Conservation (phyloP, 2,113 vertebrate genomes). For the Tinamus guttatus region DNA sequence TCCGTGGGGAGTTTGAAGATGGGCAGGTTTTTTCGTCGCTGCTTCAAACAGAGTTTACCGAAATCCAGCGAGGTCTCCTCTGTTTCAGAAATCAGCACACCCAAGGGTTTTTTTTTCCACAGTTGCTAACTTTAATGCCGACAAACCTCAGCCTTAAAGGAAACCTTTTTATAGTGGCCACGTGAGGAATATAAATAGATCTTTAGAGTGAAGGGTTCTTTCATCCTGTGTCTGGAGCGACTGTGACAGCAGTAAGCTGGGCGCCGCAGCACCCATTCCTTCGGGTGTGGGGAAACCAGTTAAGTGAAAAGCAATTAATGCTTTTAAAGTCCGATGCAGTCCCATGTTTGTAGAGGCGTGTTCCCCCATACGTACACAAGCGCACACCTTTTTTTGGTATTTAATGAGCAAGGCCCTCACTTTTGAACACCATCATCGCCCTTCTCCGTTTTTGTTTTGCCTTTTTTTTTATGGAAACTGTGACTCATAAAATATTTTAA, state of each 20-base stretch:
- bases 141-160: constrained; percentile 63
- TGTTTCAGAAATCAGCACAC: not conserved
- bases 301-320: constrained; percentile 32
- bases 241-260: constrained; percentile 1
- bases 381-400: not conserved
- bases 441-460: not conserved
- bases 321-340: not conserved
- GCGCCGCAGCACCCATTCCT: constrained; percentile 29
- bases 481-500: constrained; percentile 58
- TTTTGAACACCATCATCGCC: not conserved
- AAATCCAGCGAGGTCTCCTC: not conserved
- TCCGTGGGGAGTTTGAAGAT: not conserved
- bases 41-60: not conserved
- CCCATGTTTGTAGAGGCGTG: not conserved
- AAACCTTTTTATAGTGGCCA: constrained; percentile 54
- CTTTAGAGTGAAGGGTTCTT: constrained; percentile 65
- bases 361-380: too few relatives aligned
- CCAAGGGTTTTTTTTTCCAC: not conserved
- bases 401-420: not conserved
- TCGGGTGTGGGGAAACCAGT: constrained; percentile 33
- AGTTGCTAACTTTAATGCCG: constrained; percentile 41
- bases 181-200: constrained; percentile 71
- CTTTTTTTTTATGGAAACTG: constrained; percentile 14
- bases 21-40: rapidly evolving
- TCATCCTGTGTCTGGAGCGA: constrained; percentile 48